Evolutionary conservation across 1,140 invertebrate species (phyloP).

Genomic region (Caenorhabditis inopinata): DNA sequence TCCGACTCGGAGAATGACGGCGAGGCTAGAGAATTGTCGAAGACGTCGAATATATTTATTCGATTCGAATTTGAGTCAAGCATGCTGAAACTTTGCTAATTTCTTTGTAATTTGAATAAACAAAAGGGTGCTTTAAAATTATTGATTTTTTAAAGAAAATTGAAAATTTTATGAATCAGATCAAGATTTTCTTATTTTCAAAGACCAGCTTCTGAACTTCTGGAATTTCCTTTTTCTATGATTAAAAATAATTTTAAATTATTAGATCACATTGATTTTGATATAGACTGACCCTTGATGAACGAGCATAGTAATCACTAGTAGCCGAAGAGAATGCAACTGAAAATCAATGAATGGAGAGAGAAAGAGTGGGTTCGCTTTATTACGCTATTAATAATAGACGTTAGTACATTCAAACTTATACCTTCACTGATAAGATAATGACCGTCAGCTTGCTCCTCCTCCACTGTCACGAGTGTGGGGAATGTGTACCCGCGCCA

Average conservation of each 20-base stretch:
- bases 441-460: not conserved
- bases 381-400: not conserved
- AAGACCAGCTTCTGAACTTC: no score
- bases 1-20: not conserved
- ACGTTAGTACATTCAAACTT: slow-evolving; percentile 14
- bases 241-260: no score
- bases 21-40: not conserved
- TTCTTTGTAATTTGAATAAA: no score
- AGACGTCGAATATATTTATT: not conserved
- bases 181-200: no score
- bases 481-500: no score
- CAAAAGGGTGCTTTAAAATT: no score
- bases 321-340: not conserved
- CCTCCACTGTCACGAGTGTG: no score
- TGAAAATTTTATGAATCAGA: no score
- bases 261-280: not conserved
- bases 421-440: slow-evolving; percentile 11
- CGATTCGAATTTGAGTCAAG: slow-evolving; percentile 5
- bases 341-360: slow-evolving; percentile 18
- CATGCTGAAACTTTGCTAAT: not conserved
- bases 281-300: slow-evolving; percentile 11
- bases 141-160: no score
- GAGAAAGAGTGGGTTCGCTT: not conserved
- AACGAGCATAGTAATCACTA: not conserved
- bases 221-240: no score